A percentile compares a stretch with the other conserved stretches of the same genome.
phyloP scores from a whole-genome alignment of 64 coral and sea anemone genomes.

The Montipora sp. region DNA sequence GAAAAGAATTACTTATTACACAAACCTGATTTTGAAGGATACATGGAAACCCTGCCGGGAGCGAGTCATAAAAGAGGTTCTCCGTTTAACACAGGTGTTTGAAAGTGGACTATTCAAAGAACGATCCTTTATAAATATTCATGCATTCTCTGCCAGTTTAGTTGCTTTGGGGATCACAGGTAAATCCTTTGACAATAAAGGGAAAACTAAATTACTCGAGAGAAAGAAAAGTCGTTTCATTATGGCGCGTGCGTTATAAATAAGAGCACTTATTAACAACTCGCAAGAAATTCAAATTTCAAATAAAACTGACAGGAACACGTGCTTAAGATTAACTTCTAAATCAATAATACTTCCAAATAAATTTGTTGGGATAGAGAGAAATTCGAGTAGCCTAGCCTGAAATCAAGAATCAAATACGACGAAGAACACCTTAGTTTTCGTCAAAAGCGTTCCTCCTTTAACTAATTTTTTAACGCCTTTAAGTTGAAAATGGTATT shows the following conservation, averaged over 20 bases:
- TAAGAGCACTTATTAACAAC: constrained; percentile 11
- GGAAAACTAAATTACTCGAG: constrained; percentile 45
- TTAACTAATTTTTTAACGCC: not conserved
- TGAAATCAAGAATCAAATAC: not conserved
- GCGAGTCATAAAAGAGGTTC: not conserved
- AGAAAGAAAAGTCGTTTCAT: constrained; percentile 10
- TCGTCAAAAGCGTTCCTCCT: not conserved
- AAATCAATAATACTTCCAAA: not conserved
- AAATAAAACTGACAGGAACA: constrained; percentile 2
- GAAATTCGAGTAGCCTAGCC: not conserved
- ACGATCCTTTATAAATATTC: constrained; percentile 47
- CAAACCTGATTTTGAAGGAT: not conserved
- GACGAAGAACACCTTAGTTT: not conserved
- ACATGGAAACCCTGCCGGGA: constrained; percentile 2
- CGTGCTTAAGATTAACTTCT: not conserved
- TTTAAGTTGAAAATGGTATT: not conserved
- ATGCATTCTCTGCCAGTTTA: constrained; percentile 26
- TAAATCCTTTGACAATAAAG: constrained; percentile 34
- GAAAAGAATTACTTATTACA: not conserved
- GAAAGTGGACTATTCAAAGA: constrained; percentile 17
- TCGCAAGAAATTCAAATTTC: constrained; percentile 13
- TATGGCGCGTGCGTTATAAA: constrained; percentile 22
- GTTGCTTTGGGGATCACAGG: constrained; percentile 33
- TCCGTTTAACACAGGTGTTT: constrained; percentile 50
- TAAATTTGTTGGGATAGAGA: not conserved